Conservation (phyloP, 2,888 invertebrate species). For the Eugnorisma glareosa region DNA sequence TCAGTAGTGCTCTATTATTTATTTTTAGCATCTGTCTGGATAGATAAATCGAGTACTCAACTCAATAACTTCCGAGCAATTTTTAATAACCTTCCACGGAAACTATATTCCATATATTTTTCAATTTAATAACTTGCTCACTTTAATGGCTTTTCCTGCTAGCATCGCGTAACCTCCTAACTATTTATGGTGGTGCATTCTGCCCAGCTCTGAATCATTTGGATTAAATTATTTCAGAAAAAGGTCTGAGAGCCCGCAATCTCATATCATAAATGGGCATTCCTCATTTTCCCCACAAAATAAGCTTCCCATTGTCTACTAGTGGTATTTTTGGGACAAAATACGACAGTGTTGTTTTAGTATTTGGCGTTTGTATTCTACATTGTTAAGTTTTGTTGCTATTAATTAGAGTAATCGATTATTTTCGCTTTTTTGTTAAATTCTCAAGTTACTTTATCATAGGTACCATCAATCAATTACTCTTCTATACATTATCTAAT, state of each 20-base stretch:
- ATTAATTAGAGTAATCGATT: constrained; percentile 5
- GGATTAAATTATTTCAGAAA: constrained; percentile 70
- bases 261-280: constrained; percentile 65
- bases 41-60: constrained; percentile 19
- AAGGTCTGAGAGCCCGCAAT: constrained; percentile 57
- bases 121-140: constrained; percentile 28
- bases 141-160: constrained; percentile 24
- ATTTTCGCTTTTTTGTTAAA: background rate
- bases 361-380: constrained; percentile 7
- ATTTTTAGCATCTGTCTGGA: no score
- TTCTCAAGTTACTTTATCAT: background rate
- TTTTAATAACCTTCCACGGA: constrained; percentile 29
- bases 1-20: no score
- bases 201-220: constrained; percentile 53
- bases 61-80: constrained; percentile 34
- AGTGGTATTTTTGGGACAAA: constrained; percentile 17
- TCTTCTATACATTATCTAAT: background rate
- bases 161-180: background rate
- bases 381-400: background rate
- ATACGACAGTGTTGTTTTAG: constrained; percentile 17
- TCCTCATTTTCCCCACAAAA: constrained; percentile 66
- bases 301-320: constrained; percentile 46
- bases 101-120: constrained; percentile 36
- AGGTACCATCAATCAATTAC: background rate
- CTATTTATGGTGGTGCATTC: constrained; percentile 49